phyloP scores from a whole-genome alignment of 2,113 vertebrate genomes.

The Anser brachyrhynchus region DNA sequence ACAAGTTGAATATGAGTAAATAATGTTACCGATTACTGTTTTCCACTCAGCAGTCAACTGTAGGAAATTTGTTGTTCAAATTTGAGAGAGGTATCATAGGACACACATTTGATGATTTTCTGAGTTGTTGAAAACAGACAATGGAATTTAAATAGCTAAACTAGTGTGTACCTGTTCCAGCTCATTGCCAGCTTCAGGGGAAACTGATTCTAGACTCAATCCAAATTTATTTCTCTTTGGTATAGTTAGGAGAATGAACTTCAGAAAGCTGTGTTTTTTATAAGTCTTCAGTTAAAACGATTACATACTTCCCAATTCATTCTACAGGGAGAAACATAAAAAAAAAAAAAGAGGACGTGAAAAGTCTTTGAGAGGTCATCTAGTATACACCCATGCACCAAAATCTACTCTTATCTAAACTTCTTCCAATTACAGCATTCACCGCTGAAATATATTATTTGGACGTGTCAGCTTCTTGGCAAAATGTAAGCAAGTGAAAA shows the following conservation, averaged over 20 bases:
- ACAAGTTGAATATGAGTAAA: not conserved
- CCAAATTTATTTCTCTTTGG: not conserved
- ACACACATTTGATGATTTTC: not conserved
- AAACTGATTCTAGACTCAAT: not conserved
- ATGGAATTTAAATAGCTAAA: not conserved
- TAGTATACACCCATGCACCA: not conserved
- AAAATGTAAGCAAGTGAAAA: not conserved
- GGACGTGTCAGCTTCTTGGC: slow-evolving; percentile 10
- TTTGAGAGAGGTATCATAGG: not conserved
- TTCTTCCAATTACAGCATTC: not conserved
- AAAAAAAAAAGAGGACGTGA: not conserved
- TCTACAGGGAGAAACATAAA: not conserved
- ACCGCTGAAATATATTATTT: not conserved
- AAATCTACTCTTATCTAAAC: slow-evolving; percentile 1
- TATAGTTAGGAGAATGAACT: not conserved
- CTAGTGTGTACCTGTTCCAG: not conserved
- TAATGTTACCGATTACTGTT: not conserved
- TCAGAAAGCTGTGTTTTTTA: not conserved
- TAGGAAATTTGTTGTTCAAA: not conserved
- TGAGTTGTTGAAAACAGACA: not conserved
- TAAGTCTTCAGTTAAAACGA: not conserved
- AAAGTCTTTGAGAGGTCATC: not conserved
- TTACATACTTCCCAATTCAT: not conserved
- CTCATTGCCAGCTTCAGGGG: not conserved
- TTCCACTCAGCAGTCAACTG: not conserved